Percentiles rank a stretch among this genome's conserved stretches.
Conservation (phyloP, 2,797 vertebrate species). For the Darevskia nairensis region DNA sequence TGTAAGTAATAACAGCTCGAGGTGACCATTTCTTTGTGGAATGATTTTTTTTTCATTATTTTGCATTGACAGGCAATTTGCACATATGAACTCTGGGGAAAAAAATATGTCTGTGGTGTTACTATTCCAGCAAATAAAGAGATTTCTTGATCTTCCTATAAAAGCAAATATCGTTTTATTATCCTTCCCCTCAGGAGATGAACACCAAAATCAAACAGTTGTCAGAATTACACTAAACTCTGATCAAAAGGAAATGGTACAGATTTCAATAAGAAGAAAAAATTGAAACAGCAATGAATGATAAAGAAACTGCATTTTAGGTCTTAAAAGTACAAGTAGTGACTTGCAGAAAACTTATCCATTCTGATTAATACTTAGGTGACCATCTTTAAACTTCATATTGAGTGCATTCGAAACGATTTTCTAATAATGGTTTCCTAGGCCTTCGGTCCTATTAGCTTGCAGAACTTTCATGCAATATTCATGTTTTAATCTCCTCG, state of each 20-base stretch:
- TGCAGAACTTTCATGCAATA: slow-evolving; percentile 1
- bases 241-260: slow-evolving; percentile 1
- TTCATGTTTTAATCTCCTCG: slow-evolving; percentile 22
- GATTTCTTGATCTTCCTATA: slow-evolving; percentile 1
- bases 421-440: slow-evolving; percentile 31
- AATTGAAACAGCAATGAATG: slow-evolving; percentile 17
- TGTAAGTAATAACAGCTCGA: background rate
- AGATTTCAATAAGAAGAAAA: slow-evolving; percentile 20
- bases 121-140: background rate
- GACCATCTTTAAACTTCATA: slow-evolving; percentile 16
- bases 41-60: background rate
- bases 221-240: slow-evolving; percentile 30
- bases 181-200: slow-evolving; percentile 20
- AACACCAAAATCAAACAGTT: slow-evolving; percentile 44
- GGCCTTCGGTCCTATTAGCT: slow-evolving; percentile 1
- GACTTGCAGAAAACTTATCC: slow-evolving; percentile 11
- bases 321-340: slow-evolving; percentile 32
- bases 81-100: background rate
- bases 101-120: background rate
- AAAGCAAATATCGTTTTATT: background rate
- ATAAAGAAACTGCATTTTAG: slow-evolving; percentile 26
- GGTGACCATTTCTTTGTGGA: background rate
- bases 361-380: slow-evolving; percentile 3
- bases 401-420: slow-evolving; percentile 1
- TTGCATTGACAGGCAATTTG: background rate